Percentiles rank a stretch among this genome's conserved stretches.
Conservation (phyloP, 1,140 invertebrate species). For the Aphelinus atriplicis region DNA sequence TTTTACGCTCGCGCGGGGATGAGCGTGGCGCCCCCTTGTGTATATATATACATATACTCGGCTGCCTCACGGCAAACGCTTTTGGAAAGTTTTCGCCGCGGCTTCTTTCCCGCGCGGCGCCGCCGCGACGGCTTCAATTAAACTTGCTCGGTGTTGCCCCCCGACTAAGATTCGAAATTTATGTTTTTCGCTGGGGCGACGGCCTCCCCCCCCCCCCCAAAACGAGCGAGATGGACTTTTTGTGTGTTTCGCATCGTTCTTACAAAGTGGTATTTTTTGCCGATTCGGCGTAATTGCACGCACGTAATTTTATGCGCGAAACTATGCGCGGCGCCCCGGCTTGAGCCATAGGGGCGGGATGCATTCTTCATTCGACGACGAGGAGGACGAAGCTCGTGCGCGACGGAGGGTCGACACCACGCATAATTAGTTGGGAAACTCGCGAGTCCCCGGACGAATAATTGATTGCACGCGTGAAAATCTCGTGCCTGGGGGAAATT, state of each 20-base stretch:
- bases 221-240: neutral
- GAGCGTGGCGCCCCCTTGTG: slow-evolving; percentile 38
- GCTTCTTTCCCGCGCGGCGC: slow-evolving; percentile 25
- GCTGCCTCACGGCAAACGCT: slow-evolving; percentile 48
- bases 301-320: neutral
- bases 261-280: neutral
- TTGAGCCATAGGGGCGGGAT: neutral
- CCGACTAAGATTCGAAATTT: slow-evolving; percentile 54
- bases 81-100: slow-evolving; percentile 51
- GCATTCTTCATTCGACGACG: neutral
- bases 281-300: neutral
- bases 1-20: neutral
- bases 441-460: neutral
- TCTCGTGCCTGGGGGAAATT: too few species aligned
- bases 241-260: neutral
- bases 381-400: too few species aligned
- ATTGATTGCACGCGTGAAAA: neutral
- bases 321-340: neutral
- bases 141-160: slow-evolving; percentile 49
- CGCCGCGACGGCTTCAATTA: slow-evolving; percentile 50
- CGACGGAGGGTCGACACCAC: neutral
- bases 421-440: slow-evolving; percentile 14
- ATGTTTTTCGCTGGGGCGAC: slow-evolving; percentile 28
- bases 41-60: slow-evolving; percentile 20
- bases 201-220: too few species aligned